phyloP scores from a whole-genome alignment of 2,888 invertebrate genomes.

The Odontocerum albicorne region DNA sequence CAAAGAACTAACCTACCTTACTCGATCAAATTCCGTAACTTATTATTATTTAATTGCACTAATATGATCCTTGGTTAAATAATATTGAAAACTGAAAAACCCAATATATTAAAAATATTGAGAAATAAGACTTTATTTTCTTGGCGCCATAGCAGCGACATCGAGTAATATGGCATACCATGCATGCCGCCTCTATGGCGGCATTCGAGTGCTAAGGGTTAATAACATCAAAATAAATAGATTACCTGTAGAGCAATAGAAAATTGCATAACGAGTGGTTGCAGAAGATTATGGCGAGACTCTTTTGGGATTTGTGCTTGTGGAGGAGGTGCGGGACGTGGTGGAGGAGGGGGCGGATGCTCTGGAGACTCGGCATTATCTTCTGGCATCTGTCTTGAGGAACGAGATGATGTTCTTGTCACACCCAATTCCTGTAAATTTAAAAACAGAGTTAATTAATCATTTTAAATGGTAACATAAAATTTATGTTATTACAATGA shows the following conservation, averaged over 20 bases:
- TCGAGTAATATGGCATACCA: too few species aligned
- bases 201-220: too few species aligned
- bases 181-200: too few species aligned
- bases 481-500: not conserved
- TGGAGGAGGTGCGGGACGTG: constrained; percentile 39
- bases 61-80: too few species aligned
- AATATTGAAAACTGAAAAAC: too few species aligned
- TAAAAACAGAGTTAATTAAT: not conserved
- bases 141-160: too few species aligned
- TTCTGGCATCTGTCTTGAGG: constrained; percentile 64
- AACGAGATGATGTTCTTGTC: constrained; percentile 75
- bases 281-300: constrained; percentile 58
- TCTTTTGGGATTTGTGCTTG: constrained; percentile 41
- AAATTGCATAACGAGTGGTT: constrained; percentile 87
- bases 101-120: too few species aligned
- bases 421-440: constrained; percentile 71
- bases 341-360: constrained; percentile 41
- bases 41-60: too few species aligned
- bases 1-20: too few species aligned
- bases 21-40: too few species aligned
- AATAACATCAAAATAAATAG: too few species aligned
- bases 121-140: too few species aligned
- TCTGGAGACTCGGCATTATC: constrained; percentile 48
- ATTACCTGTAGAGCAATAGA: constrained; percentile 75
- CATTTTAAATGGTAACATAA: constrained; percentile 7